These are phyloP conservation scores for Heliconius melpomene DNA, from an alignment of 1,140 invertebrate species.

Conservation along the genomic window DNA sequence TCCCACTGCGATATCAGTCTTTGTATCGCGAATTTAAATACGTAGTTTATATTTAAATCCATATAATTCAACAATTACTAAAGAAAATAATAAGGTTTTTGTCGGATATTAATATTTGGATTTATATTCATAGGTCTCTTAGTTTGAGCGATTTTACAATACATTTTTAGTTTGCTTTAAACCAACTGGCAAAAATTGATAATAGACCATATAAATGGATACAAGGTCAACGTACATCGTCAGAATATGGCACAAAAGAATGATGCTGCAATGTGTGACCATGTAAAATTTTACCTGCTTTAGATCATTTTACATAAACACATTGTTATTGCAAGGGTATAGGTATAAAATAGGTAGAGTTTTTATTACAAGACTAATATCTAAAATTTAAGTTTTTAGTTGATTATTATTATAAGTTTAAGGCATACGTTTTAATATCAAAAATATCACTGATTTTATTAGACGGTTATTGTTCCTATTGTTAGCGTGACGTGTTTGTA, in stretches of 20 bases:
- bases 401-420: too few species aligned
- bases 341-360: neutral
- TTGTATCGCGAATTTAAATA: conserved; percentile 33
- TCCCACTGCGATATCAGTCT: conserved; percentile 50
- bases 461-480: neutral
- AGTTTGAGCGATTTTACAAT: neutral
- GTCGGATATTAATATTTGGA: neutral
- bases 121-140: too few species aligned
- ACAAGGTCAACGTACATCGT: conserved; percentile 47
- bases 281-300: conserved; percentile 15
- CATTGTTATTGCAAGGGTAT: neutral
- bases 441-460: too few species aligned
- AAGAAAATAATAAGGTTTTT: neutral
- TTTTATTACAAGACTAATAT: neutral
- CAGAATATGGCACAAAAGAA: conserved; percentile 38
- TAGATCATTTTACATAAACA: conserved; percentile 4
- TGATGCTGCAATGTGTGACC: conserved; percentile 28
- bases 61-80: too few species aligned
- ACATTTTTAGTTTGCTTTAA: conserved; percentile 13
- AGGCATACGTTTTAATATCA: too few species aligned
- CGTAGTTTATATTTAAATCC: neutral
- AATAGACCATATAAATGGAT: conserved; percentile 47
- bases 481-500: neutral
- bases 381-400: too few species aligned
- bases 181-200: conserved; percentile 45